These are phyloP conservation scores for Anhinga rufa DNA, from an alignment of 2,113 vertebrate genomes.

Conservation along the genomic window DNA sequence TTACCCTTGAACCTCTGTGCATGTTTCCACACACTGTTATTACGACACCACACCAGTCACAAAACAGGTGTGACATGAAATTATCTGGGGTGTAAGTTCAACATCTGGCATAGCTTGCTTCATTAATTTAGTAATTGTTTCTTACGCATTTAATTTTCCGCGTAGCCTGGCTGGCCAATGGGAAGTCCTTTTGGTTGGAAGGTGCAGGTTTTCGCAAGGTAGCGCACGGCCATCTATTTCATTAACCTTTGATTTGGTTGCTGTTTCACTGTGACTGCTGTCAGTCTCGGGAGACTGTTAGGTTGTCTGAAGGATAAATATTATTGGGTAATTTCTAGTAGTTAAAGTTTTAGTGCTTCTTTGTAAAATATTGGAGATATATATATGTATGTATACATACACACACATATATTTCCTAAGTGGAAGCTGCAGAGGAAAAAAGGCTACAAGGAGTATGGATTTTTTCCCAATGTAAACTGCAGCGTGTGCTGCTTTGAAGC, in stretches of 20 bases:
- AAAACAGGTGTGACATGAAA: neutral
- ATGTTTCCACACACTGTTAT: fast-evolving
- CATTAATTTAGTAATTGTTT: neutral
- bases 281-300: neutral
- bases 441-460: neutral
- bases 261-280: neutral
- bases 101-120: neutral
- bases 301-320: neutral
- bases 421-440: neutral
- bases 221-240: fast-evolving
- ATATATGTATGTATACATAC: too few relatives aligned
- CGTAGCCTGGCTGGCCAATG: neutral
- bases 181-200: neutral
- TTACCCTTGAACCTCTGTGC: neutral
- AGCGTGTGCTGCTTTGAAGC: neutral
- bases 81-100: neutral
- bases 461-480: neutral
- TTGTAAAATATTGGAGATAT: neutral
- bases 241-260: too few relatives aligned
- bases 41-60: neutral
- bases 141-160: neutral
- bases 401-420: neutral
- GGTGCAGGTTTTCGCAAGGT: neutral
- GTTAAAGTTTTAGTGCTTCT: neutral
- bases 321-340: neutral